These are phyloP conservation scores for Catocala sponsa DNA, from an alignment of 2,888 invertebrate genomes.

Conservation along the genomic window DNA sequence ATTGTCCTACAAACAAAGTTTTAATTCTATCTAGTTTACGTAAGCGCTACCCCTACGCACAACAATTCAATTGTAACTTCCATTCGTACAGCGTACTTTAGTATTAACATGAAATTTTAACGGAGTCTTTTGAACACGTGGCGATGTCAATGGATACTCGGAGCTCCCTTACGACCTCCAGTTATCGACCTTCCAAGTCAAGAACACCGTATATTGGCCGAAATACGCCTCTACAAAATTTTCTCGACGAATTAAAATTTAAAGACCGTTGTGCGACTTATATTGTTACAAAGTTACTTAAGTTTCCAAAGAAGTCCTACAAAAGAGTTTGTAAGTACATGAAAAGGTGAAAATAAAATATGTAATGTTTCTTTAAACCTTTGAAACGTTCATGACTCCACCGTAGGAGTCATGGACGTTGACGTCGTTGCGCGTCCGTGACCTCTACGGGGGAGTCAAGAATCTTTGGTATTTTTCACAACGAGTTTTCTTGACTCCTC, in stretches of 20 bases:
- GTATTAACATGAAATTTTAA: constrained; percentile 13
- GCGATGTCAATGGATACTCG: constrained; percentile 12
- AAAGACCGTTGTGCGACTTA: background rate
- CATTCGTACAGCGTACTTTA: background rate
- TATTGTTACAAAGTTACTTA: background rate
- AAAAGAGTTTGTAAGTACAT: background rate
- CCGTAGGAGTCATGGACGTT: too few species aligned
- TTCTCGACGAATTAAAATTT: constrained; percentile 1
- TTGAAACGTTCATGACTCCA: too few species aligned
- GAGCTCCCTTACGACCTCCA: constrained; percentile 2
- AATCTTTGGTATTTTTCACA: too few species aligned
- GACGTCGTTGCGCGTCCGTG: too few species aligned
- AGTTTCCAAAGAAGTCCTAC: background rate
- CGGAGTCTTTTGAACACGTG: background rate
- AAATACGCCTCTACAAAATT: background rate
- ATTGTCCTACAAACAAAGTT: too few species aligned
- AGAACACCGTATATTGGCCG: constrained; percentile 1
- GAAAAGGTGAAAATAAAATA: too few species aligned
- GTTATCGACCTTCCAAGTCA: constrained; percentile 2
- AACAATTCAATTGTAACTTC: constrained; percentile 13
- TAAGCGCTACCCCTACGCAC: background rate
- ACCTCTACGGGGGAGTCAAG: too few species aligned
- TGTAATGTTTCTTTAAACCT: too few species aligned
- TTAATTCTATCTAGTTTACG: too few species aligned
- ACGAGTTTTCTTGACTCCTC: too few species aligned